Conservation (phyloP, 2,888 invertebrate genomes). For the Iselma pallidipennis region DNA sequence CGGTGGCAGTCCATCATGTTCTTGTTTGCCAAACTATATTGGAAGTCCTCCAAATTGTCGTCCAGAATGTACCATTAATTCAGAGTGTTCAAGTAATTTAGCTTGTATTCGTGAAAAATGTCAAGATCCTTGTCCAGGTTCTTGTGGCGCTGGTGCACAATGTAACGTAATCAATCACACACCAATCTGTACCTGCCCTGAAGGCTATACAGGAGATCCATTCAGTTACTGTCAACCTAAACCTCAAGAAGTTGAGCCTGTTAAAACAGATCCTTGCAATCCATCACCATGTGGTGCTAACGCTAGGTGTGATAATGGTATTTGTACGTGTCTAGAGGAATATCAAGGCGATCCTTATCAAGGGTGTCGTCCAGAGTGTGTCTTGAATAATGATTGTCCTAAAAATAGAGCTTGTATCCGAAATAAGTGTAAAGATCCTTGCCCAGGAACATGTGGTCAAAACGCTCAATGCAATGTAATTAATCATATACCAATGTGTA, state of each 20-base stretch:
- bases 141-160: conserved; percentile 71
- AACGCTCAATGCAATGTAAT: conserved; percentile 74
- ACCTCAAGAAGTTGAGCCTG: conserved; percentile 37
- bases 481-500: conserved; percentile 77
- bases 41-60: conserved; percentile 75
- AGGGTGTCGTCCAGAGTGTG: conserved; percentile 73
- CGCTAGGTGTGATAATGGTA: conserved; percentile 65
- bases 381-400: conserved; percentile 72
- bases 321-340: conserved; percentile 70
- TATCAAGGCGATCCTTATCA: conserved; percentile 75
- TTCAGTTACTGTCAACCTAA: conserved; percentile 54
- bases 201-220: conserved; percentile 68
- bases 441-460: conserved; percentile 74
- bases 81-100: conserved; percentile 68
- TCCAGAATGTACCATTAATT: conserved; percentile 72
- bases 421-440: conserved; percentile 73
- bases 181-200: conserved; percentile 72
- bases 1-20: conserved; percentile 69
- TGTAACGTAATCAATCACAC: conserved; percentile 76
- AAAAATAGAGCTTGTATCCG: conserved; percentile 71
- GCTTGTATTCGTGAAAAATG: conserved; percentile 77
- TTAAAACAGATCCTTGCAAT: conserved; percentile 59
- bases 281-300: conserved; percentile 71
- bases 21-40: conserved; percentile 66
- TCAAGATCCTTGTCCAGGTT: conserved; percentile 75